These are phyloP conservation scores for Montipora capricornis DNA, from an alignment of 64 coral and sea anemone genomes.

Conservation along the genomic window DNA sequence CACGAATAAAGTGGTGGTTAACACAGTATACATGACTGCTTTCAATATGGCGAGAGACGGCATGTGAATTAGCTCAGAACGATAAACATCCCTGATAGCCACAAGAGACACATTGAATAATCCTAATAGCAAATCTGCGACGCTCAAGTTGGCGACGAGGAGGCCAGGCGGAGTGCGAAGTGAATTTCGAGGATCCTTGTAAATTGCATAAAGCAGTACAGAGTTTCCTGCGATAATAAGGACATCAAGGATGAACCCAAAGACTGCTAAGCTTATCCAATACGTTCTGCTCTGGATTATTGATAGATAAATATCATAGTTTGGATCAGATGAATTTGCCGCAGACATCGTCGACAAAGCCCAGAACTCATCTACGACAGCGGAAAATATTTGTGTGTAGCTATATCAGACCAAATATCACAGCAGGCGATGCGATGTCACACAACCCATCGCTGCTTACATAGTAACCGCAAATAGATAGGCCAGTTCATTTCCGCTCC, in stretches of 20 bases:
- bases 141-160: conserved; percentile 19
- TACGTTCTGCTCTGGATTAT: conserved; percentile 7
- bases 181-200: conserved; percentile 14
- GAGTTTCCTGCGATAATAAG: neutral
- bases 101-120: conserved; percentile 6
- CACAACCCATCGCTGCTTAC: no score
- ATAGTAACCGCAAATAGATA: no score
- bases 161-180: neutral
- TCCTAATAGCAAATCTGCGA: neutral
- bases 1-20: neutral
- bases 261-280: neutral
- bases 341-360: neutral
- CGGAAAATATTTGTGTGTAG: neutral
- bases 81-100: conserved; percentile 35
- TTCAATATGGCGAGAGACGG: neutral
- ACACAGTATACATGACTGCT: conserved; percentile 4
- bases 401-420: no score
- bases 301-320: conserved; percentile 7
- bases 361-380: neutral
- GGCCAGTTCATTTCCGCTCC: no score
- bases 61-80: neutral
- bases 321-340: conserved; percentile 17
- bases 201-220: neutral
- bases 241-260: neutral
- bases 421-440: no score